Conservation (phyloP, 2,797 vertebrate genomes). For the Brachymystax lenok region DNA sequence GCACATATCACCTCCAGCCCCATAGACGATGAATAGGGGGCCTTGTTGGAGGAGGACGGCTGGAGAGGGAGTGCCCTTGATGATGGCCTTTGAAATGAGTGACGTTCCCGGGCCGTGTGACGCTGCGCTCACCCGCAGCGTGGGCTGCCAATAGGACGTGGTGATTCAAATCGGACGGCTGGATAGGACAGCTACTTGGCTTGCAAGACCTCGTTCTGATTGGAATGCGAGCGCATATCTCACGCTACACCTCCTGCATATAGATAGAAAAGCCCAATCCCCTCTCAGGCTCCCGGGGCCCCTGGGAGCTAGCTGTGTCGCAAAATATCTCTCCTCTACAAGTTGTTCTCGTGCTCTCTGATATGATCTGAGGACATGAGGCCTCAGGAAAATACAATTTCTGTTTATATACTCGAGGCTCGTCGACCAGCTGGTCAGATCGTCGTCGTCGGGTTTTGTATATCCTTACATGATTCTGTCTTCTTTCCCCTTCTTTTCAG, state of each 20-base stretch:
- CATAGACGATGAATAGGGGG: constrained; percentile 37
- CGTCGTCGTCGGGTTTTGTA: not conserved
- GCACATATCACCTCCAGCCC: constrained; percentile 22
- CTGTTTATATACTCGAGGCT: not conserved
- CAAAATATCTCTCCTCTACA: constrained; percentile 47
- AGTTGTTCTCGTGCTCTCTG: constrained; percentile 29
- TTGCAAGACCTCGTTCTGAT: constrained; percentile 46
- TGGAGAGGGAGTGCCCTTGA: constrained; percentile 20
- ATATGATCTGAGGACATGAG: too few species aligned
- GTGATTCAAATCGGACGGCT: constrained; percentile 31
- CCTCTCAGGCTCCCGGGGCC: constrained; percentile 12
- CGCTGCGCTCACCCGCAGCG: constrained; percentile 9
- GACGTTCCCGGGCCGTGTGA: not conserved
- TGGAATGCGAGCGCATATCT: constrained; percentile 44
- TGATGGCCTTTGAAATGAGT: constrained; percentile 34
- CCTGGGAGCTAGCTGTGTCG: constrained; percentile 33
- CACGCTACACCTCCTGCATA: constrained; percentile 29
- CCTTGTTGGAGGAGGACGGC: constrained; percentile 33
- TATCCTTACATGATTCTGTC: not conserved
- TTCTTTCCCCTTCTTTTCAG: not conserved
- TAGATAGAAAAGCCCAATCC: constrained; percentile 10
- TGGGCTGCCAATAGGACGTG: constrained; percentile 33
- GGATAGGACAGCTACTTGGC: constrained; percentile 44
- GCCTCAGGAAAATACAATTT: not conserved
- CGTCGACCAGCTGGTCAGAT: not conserved